These are phyloP conservation scores for Hypotaenidia philippensis DNA, from an alignment of 2,797 vertebrate species.

Conservation along the genomic window DNA sequence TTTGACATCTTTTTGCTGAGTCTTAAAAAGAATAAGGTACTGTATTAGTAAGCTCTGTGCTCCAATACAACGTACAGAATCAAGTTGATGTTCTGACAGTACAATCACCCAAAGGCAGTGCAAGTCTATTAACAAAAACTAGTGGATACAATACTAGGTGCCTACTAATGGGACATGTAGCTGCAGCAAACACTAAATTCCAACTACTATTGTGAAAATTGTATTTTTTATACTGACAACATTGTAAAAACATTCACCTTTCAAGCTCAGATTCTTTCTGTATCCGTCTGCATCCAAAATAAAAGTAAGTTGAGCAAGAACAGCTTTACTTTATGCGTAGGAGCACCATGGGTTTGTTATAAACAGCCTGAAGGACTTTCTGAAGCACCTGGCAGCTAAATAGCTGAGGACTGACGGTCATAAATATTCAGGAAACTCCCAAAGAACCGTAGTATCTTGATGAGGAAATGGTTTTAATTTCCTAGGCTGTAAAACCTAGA, in stretches of 20 bases:
- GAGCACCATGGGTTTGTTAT: not conserved
- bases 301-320: not conserved
- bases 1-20: not conserved
- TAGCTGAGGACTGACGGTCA: not conserved
- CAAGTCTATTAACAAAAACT: not conserved
- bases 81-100: not conserved
- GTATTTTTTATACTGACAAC: not conserved
- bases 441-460: not conserved
- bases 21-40: not conserved
- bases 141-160: not conserved
- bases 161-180: not conserved
- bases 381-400: not conserved
- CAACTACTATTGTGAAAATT: not conserved
- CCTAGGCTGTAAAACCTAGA: not conserved
- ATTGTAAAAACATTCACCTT: not conserved
- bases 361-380: not conserved
- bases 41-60: not conserved
- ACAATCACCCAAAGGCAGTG: not conserved
- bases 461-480: not conserved
- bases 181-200: not conserved
- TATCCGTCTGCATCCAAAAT: not conserved
- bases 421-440: not conserved
- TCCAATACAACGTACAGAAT: not conserved
- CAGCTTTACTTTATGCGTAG: not conserved
- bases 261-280: not conserved